Base-by-base conservation (phyloP, 2,797 vertebrate genomes). In the Lagorchestes hirsutus region DNA sequence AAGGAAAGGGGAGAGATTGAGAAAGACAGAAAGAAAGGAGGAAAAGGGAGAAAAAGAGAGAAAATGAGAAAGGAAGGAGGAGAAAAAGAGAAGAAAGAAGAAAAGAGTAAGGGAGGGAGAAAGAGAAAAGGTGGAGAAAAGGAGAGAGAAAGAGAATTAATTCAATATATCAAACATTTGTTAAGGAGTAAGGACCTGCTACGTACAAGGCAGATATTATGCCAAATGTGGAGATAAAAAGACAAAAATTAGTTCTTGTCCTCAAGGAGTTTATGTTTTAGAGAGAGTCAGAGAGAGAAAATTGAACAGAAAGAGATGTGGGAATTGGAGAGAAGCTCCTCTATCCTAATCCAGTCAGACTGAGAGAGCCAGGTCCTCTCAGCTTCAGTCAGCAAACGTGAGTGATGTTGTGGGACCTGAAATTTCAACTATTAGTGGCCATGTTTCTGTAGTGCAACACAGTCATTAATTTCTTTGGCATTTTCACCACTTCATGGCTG, bases 401-500 rank as follows among this genome's bases (percentile, higher is more conserved):
- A 97, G 58, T 94, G 92, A 97, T 95, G 94, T 93, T 90, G 90
- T 62, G 57, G 92, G 97, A 97, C 14, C 10, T 3, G 52, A 92
- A 55, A 90, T 97, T 95, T 96, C 97, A 95, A 97, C 96, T 94
- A 94, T 62, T 97, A 96, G 94, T 93, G 90, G 96, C 95, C 95
- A 62, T 90, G 94, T 98, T 97, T 97, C 94, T 92, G 92, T 92
- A 95, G 92, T 34, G 91, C 93, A 97, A 96, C 94, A 96, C 95
- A 97, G 91, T 96, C 97, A 97, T 96, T 96, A 92, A 97, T 98
- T 98, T 97, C 97, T 94, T 97, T 93, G 90, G 91, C 97, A 67
- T 93, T 92, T 91, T 97, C n/a, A 12, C 56, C 92, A 90, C 96
- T 98, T 92, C 92, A 55, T 92, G 59, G 95, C 13, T 22, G 90